These are phyloP conservation scores for Buathra laborator DNA, from an alignment of 2,888 invertebrate genomes.

Conservation along the genomic window DNA sequence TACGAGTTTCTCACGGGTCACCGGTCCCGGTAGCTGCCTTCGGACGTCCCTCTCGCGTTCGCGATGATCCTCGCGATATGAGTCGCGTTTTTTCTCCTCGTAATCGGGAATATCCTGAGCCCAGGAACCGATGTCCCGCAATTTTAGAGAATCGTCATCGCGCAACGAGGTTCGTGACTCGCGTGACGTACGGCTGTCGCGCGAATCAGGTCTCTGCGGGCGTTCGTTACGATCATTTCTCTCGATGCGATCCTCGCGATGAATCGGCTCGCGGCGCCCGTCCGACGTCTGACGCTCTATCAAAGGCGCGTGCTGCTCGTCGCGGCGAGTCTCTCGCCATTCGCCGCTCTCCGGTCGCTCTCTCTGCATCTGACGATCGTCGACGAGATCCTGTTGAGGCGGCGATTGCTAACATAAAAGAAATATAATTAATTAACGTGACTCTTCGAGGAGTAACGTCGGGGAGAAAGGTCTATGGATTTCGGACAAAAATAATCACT, in stretches of 20 bases:
- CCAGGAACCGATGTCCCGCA: slow-evolving; percentile 81
- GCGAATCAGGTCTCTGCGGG: slow-evolving; percentile 87
- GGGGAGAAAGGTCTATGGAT: background rate
- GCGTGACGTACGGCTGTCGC: slow-evolving; percentile 87
- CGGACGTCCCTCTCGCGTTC: slow-evolving; percentile 80
- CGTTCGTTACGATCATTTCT: slow-evolving; percentile 86
- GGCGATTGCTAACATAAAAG: slow-evolving; percentile 64
- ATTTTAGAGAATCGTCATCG: slow-evolving; percentile 80
- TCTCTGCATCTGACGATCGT: slow-evolving; percentile 75
- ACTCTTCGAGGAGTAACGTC: background rate
- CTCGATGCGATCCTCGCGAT: slow-evolving; percentile 78
- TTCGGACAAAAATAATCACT: too few species aligned
- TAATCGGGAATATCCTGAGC: slow-evolving; percentile 82
- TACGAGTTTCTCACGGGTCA: slow-evolving; percentile 87
- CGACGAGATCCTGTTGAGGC: slow-evolving; percentile 77
- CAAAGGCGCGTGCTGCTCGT: slow-evolving; percentile 75
- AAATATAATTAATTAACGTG: background rate
- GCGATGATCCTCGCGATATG: slow-evolving; percentile 81
- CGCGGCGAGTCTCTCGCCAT: slow-evolving; percentile 81
- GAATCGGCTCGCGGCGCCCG: slow-evolving; percentile 73
- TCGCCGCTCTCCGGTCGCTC: slow-evolving; percentile 78
- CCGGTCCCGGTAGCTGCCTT: slow-evolving; percentile 86
- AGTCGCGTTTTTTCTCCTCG: slow-evolving; percentile 83
- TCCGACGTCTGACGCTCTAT: slow-evolving; percentile 75
- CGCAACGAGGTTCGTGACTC: slow-evolving; percentile 85